phyloP scores from a whole-genome alignment of 2,797 vertebrate species.

The Ambastaia sidthimunki region DNA sequence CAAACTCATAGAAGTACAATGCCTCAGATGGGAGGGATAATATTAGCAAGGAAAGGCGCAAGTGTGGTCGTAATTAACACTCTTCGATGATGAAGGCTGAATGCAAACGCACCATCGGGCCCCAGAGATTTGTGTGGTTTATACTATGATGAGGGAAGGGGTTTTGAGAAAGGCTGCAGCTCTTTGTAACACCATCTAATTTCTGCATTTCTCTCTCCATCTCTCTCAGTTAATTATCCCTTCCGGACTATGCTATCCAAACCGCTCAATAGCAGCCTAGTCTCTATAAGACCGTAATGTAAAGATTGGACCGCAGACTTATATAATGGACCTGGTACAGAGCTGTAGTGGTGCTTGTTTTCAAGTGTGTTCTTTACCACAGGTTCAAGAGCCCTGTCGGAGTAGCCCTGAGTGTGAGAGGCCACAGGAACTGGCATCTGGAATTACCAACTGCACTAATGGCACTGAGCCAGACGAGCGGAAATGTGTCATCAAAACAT shows the following conservation, averaged over 20 bases:
- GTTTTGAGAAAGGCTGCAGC: conserved; percentile 26
- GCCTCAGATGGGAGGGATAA: conserved; percentile 7
- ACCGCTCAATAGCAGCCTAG: conserved; percentile 11
- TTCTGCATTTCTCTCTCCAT: conserved; percentile 3
- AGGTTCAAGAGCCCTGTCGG: conserved; percentile 28
- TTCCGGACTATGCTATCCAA: background rate
- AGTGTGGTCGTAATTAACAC: conserved; percentile 19
- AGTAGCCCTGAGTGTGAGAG: conserved; percentile 25
- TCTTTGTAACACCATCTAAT: conserved; percentile 1
- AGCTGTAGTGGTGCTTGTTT: conserved; percentile 38
- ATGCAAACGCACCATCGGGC: conserved; percentile 2
- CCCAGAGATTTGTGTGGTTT: conserved; percentile 5
- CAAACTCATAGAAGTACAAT: background rate
- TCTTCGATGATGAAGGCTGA: conserved; percentile 33
- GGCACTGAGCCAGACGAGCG: conserved; percentile 12
- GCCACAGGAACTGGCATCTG: conserved; percentile 29
- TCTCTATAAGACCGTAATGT: conserved; percentile 34
- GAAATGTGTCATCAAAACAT: conserved; percentile 35
- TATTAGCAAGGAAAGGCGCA: background rate
- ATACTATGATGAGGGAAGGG: conserved; percentile 41
- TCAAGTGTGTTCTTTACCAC: conserved; percentile 43
- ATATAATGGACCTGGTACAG: conserved; percentile 36
- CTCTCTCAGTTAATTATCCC: conserved; percentile 46
- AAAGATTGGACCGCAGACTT: conserved; percentile 25
- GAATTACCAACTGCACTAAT: conserved; percentile 42